Evolutionary conservation across 2,797 vertebrate species (phyloP), one percentile per base, ranked within the genome.

Genomic region (Lates japonicus): DNA sequence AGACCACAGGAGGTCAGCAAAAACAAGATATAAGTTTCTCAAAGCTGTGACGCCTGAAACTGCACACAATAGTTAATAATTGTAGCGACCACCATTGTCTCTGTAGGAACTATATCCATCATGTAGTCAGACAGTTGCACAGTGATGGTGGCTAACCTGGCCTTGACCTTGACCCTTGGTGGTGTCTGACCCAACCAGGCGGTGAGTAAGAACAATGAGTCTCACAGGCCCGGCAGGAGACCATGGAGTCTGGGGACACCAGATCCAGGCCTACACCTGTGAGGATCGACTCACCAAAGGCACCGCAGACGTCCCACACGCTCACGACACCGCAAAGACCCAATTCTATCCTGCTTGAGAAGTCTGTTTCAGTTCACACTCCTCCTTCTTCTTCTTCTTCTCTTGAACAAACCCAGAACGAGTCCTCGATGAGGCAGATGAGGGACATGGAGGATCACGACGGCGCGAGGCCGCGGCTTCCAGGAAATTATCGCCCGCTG

Each of bases 231-330:
- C 97, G 98, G 75, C 97, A 98, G 91, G 98, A 99, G 90, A 96
- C 96, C 94, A 96, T 98, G 97, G 98, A 99, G 90, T 99, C 96
- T 93, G n/a, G n/a, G 94, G 98, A 49, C 98, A 98, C 93, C 98
- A 99, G 95, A 97, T 99, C 92, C 98, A 99, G 92, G 96, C 97
- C 84, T 98, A 97, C 94, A 98, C 97, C 91, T 99, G 98, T 0
- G 98, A 99, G n/a, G 95, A 97, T 99, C 0, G 97, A 99, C 35
- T 97, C 98, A 0, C 97, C 76, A 99, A 99, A 93, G 98, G 98
- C 92, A 97, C 96, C 0, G 98, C 98, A n/a, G n/a, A 90, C 78
- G 79, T 83, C 55, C 5, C 62, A 1, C 51, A 25, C 46, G 35
- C 39, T 42, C 44, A n/a, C 46, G 29, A 42, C 39, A 57, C 67